Evolutionary conservation across 2,888 invertebrate species (phyloP), one percentile per base, ranked within the genome.

Genomic region (Tolmerus cingulatus): DNA sequence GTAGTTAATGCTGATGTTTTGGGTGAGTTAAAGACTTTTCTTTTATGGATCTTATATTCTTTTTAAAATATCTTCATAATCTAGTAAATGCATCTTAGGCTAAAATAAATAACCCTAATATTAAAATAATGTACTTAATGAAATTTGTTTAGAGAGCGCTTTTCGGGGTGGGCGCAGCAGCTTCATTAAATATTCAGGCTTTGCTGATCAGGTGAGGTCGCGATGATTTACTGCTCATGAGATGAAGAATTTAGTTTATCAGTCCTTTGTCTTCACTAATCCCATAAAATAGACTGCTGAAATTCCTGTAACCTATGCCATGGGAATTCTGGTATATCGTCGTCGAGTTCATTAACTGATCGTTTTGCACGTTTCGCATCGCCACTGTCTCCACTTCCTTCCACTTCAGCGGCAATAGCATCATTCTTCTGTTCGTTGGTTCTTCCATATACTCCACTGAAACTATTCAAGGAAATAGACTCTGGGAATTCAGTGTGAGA

Each of bases 1-100:
- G 95, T 96, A 88, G 97, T 97, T 37, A 96, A 96, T 90, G 95
- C 96, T 51, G 97, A 97, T 93, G 97, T 97, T 89, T 94, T 98
- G 91, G 98, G 98, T 96, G 92, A 95, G 96, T 95, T n/a, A 19
- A 46, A 82, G 51, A 79, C 55, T 78, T 87, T 57, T 8, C 23
- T 57, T 82, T 66, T 82, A 5, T 57, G 37, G 57, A 23, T 66
- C 84, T 84, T 84, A 84, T 84, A 84, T 84, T 84, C 66, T 66
- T 40, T 57, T 74, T 84, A 84, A 84, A 84, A 84, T 84, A 84
- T 66, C 66, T 84, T 86, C 76, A 55, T 86, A 86, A 76, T 88
- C 92, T 92, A 92, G 90, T 92, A 92, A 92, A 92, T 92, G 92
- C 92, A 90, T 90, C 92, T 92, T 92, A 92, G 37, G 19, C 86